These are phyloP conservation scores for Dendrocincla fuliginosa DNA, from an alignment of 2,797 vertebrate species.

Conservation along the genomic window DNA sequence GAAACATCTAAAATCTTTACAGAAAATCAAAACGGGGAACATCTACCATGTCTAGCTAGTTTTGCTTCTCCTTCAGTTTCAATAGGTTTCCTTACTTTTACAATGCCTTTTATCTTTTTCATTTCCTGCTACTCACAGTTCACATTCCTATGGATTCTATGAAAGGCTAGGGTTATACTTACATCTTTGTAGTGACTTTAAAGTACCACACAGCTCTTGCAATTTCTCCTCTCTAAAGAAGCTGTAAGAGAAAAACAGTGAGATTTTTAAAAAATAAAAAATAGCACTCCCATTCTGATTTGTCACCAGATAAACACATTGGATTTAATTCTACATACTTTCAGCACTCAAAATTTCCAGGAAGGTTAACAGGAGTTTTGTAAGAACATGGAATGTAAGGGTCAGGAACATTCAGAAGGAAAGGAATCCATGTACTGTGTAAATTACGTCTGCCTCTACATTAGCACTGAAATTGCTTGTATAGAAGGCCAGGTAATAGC, in stretches of 20 bases:
- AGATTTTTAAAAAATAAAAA: background rate
- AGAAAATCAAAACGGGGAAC: background rate
- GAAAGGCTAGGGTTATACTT: background rate
- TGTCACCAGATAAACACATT: background rate
- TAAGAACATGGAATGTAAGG: slow-evolving; percentile 34
- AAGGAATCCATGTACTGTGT: slow-evolving; percentile 29
- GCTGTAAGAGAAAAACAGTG: background rate
- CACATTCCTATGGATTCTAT: background rate
- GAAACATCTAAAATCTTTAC: background rate
- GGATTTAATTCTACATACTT: slow-evolving; percentile 23
- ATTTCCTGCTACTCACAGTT: background rate
- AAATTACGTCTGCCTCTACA: background rate
- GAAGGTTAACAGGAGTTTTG: slow-evolving; percentile 34
- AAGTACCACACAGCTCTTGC: background rate
- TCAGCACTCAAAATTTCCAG: slow-evolving; percentile 27
- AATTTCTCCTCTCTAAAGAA: background rate
- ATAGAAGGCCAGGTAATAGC: background rate
- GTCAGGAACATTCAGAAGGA: slow-evolving; percentile 34
- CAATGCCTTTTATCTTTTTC: background rate
- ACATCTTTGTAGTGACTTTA: background rate
- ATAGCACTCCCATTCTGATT: background rate
- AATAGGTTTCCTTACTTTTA: background rate
- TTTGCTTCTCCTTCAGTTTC: background rate
- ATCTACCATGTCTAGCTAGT: background rate
- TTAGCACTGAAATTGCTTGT: background rate